Percentiles rank a stretch among this genome's conserved stretches.
Conservation (phyloP, 2,113 vertebrate genomes). For the Scomber colias region DNA sequence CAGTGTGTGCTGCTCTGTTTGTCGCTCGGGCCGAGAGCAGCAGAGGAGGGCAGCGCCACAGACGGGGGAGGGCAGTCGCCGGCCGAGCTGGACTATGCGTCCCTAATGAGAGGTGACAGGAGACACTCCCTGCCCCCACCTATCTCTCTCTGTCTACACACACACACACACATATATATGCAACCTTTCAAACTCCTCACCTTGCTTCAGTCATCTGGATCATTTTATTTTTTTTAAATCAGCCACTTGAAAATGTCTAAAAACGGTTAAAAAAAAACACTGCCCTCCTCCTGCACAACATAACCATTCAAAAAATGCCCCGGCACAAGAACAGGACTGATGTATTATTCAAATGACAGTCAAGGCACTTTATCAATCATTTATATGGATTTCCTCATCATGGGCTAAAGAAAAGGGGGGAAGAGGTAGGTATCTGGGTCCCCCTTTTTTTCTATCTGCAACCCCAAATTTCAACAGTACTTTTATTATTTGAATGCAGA, state of each 20-base stretch:
- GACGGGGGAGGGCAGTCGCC: slow-evolving; percentile 45
- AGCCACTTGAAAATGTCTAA: slow-evolving; percentile 30
- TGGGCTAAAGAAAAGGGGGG: slow-evolving; percentile 20
- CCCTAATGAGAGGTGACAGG: slow-evolving; percentile 82
- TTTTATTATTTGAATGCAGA: slow-evolving; percentile 19
- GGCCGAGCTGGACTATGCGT: slow-evolving; percentile 74
- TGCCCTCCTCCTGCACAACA: slow-evolving; percentile 28
- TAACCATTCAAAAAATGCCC: slow-evolving; percentile 55
- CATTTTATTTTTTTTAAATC: slow-evolving; percentile 46
- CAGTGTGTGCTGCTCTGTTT: slow-evolving; percentile 36
- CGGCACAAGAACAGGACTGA: slow-evolving; percentile 51
- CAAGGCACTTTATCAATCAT: slow-evolving; percentile 77
- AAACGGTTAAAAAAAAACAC: slow-evolving; percentile 30
- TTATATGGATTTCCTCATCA: slow-evolving; percentile 73
- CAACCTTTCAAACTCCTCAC: slow-evolving; percentile 55
- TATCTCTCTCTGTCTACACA: slow-evolving; percentile 15
- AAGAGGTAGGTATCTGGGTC: slow-evolving; percentile 32
- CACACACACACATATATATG: slow-evolving; percentile 43
- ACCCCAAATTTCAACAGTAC: slow-evolving; percentile 7
- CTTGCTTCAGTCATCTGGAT: slow-evolving; percentile 37
- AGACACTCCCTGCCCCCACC: slow-evolving; percentile 78
- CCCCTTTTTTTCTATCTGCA: slow-evolving; percentile 19
- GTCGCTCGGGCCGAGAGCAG: slow-evolving; percentile 47
- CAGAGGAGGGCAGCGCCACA: slow-evolving; percentile 60
- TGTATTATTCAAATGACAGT: slow-evolving; percentile 80